Conservation (phyloP, 2,888 invertebrate species). For the Drosophila barbarae region DNA sequence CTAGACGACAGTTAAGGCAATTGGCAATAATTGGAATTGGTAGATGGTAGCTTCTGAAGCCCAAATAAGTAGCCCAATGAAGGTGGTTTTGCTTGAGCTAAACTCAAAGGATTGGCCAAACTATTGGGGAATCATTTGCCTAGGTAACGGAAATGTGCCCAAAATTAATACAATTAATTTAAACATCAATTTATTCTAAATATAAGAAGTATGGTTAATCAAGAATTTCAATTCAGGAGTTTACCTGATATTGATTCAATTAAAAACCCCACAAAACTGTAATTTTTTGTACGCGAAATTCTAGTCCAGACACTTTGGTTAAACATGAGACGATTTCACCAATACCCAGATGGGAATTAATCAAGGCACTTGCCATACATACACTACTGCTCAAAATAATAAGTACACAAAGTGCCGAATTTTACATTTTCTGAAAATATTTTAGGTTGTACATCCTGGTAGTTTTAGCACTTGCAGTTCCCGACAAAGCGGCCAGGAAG, state of each 20-base stretch:
- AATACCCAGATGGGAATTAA: not conserved
- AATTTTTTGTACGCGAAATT: not conserved
- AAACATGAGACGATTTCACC: not conserved
- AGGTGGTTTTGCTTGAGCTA: not conserved
- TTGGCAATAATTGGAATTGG: conserved; percentile 17
- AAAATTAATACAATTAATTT: no score
- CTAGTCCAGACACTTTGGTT: no score
- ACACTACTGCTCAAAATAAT: no score
- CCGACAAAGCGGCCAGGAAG: no score
- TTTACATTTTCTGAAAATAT: no score
- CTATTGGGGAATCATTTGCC: not conserved
- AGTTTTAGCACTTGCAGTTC: no score
- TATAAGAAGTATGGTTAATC: no score
- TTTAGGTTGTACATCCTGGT: no score
- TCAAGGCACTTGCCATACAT: not conserved
- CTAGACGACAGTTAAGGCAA: conserved; percentile 7
- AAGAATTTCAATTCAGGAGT: not conserved
- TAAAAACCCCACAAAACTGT: not conserved
- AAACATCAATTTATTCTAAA: no score
- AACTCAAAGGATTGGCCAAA: not conserved
- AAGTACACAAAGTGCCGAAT: no score
- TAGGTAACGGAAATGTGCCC: not conserved
- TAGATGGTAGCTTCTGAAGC: conserved; percentile 3
- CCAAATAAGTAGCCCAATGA: not conserved
- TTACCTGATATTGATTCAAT: not conserved